These are phyloP conservation scores for Syngnathus typhle DNA, from an alignment of 2,113 vertebrate species.

Conservation along the genomic window DNA sequence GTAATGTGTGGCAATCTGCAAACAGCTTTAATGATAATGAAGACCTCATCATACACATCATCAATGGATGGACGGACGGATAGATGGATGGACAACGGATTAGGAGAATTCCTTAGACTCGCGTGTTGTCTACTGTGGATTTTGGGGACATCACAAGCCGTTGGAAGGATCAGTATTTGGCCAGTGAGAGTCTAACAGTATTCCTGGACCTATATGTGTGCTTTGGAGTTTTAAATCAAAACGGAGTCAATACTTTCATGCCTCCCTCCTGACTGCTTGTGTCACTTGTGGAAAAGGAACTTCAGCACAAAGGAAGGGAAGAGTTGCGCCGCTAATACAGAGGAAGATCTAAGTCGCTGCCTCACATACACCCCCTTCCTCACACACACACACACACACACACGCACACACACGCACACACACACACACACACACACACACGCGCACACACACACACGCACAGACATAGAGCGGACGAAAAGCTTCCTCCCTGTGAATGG, in stretches of 20 bases:
- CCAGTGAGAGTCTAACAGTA: conserved; percentile 13
- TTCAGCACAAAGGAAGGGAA: conserved; percentile 44
- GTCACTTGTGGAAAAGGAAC: conserved; percentile 32
- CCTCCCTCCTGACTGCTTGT: conserved; percentile 31
- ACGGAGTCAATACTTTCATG: conserved; percentile 62
- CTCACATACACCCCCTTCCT: conserved; percentile 11
- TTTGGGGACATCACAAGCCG: too few relatives aligned
- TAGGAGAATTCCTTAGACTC: too few relatives aligned
- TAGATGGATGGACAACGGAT: too few relatives aligned
- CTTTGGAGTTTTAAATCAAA: conserved; percentile 62
- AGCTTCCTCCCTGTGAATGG: conserved; percentile 53
- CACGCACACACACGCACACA: conserved; percentile 22
- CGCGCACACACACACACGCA: conserved; percentile 20
- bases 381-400: conserved; percentile 26
- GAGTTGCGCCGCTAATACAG: conserved; percentile 54
- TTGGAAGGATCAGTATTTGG: neutral
- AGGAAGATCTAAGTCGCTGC: conserved; percentile 52
- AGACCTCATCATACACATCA: neutral
- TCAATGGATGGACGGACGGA: neutral
- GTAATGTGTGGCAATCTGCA: neutral
- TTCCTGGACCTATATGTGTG: conserved; percentile 39
- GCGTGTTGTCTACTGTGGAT: too few relatives aligned
- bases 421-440: conserved; percentile 24
- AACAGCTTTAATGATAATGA: neutral
- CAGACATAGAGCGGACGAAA: conserved; percentile 21